phyloP scores from a whole-genome alignment of 2,113 vertebrate species.

The Eptesicus fuscus region DNA sequence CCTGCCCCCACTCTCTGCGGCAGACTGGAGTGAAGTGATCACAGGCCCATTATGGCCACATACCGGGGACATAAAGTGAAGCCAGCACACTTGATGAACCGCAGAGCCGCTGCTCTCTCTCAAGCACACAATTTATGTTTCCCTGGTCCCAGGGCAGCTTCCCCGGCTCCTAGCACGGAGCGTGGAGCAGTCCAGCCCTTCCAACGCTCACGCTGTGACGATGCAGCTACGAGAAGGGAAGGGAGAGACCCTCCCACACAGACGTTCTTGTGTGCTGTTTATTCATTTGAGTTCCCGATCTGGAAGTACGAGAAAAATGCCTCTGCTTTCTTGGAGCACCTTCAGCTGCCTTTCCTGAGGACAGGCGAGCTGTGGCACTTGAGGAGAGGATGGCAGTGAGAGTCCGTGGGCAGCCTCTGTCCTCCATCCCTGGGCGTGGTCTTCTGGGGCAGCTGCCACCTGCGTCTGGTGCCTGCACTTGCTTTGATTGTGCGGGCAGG shows the following conservation, averaged over 20 bases:
- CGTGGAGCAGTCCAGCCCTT: not conserved
- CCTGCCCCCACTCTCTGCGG: not conserved
- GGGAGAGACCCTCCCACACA: not conserved
- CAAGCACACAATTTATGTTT: not conserved
- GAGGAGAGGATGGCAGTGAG: not conserved
- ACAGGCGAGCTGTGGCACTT: not conserved
- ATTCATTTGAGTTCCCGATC: not conserved
- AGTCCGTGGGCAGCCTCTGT: not conserved
- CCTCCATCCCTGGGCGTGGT: not conserved
- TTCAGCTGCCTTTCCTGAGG: not conserved
- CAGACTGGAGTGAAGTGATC: not conserved
- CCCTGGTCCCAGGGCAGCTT: not conserved
- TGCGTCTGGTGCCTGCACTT: not conserved
- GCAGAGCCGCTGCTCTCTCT: slow-evolving; percentile 28
- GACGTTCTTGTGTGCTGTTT: not conserved
- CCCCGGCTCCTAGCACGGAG: rapidly evolving
- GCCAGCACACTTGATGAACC: not conserved
- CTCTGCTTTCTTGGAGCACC: not conserved
- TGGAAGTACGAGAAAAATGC: not conserved
- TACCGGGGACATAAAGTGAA: slow-evolving; percentile 5
- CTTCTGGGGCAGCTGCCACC: not conserved
- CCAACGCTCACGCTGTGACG: rapidly evolving
- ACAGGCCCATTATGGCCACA: not conserved
- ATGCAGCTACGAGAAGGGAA: not conserved
- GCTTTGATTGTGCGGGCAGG: rapidly evolving